phyloP scores from a whole-genome alignment of 1,140 invertebrate species.

The Drosophila ambigua region DNA sequence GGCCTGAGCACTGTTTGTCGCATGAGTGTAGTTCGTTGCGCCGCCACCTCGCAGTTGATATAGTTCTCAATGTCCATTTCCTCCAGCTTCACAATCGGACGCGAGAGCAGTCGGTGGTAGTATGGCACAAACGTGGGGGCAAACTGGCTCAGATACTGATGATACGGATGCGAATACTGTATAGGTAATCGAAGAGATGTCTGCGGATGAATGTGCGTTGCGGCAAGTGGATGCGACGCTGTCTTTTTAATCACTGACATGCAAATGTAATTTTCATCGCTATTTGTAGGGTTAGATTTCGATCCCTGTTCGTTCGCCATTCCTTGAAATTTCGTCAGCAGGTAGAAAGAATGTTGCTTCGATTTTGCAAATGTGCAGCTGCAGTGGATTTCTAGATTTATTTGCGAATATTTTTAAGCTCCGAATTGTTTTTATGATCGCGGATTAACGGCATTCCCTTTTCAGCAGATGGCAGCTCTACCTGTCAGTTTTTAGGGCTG shows the following conservation, averaged over 20 bases:
- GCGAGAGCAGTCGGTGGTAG: conserved; percentile 35
- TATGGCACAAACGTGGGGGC: conserved; percentile 36
- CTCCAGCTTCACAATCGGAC: conserved; percentile 25
- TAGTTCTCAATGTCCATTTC: conserved; percentile 62
- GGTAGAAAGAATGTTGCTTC: conserved; percentile 34
- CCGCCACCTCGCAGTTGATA: conserved; percentile 52
- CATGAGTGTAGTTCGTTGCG: conserved; percentile 32
- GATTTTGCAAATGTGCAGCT: conserved; percentile 25
- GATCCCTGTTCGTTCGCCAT: conserved; percentile 25
- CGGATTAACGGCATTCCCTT: conserved; percentile 54
- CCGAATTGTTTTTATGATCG: conserved; percentile 50
- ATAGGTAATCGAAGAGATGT: conserved; percentile 1
- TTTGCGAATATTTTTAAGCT: conserved; percentile 25
- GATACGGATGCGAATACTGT: conserved; percentile 27
- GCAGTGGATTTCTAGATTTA: conserved; percentile 1
- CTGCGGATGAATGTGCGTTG: conserved; percentile 11
- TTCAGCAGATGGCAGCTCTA: conserved; percentile 55
- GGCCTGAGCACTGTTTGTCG: conserved; percentile 10
- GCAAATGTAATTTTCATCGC: conserved; percentile 12
- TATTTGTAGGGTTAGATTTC: conserved; percentile 45
- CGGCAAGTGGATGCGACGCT: background rate
- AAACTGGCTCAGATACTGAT: conserved; percentile 46
- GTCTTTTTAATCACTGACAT: conserved; percentile 39
- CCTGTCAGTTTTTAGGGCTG: conserved; percentile 34
- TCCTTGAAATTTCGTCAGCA: conserved; percentile 22